Percentiles rank a stretch among this genome's conserved stretches.
Evolutionary conservation across 2,113 vertebrate genomes (phyloP).

Genomic region (Saimiri boliviensis): DNA sequence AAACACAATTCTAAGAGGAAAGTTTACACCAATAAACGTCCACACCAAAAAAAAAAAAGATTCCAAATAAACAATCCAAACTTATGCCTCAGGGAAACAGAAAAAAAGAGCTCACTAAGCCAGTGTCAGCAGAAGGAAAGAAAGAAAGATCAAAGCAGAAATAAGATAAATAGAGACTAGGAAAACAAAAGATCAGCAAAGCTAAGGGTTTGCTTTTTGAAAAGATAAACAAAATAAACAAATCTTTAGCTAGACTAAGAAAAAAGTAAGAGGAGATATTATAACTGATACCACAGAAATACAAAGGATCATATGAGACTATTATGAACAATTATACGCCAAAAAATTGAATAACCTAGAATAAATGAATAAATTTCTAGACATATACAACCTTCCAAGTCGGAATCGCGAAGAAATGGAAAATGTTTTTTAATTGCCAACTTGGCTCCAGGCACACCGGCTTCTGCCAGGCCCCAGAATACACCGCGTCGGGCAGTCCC

Average conservation of each 20-base stretch:
- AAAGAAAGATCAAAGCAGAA: background rate
- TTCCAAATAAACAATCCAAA: background rate
- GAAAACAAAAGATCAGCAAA: background rate
- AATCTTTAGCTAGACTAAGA: background rate
- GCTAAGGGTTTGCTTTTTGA: background rate
- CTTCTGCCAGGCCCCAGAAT: background rate
- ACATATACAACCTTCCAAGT: background rate
- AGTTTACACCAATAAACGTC: background rate
- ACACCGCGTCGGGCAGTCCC: fast-evolving
- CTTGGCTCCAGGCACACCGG: background rate
- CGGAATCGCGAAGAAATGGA: background rate
- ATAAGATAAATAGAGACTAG: background rate
- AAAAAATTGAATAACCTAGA: background rate
- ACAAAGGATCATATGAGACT: background rate
- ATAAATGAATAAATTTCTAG: background rate
- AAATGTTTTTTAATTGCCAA: background rate
- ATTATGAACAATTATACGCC: background rate
- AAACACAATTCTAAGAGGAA: background rate
- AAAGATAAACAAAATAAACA: background rate
- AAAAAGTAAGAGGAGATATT: background rate
- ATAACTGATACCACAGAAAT: background rate
- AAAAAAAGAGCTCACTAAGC: background rate
- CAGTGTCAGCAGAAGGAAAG: background rate
- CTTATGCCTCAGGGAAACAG: background rate
- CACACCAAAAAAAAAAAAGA: background rate